Conservation (phyloP, 2,113 vertebrate species). For the Lepisosteus oculatus region DNA sequence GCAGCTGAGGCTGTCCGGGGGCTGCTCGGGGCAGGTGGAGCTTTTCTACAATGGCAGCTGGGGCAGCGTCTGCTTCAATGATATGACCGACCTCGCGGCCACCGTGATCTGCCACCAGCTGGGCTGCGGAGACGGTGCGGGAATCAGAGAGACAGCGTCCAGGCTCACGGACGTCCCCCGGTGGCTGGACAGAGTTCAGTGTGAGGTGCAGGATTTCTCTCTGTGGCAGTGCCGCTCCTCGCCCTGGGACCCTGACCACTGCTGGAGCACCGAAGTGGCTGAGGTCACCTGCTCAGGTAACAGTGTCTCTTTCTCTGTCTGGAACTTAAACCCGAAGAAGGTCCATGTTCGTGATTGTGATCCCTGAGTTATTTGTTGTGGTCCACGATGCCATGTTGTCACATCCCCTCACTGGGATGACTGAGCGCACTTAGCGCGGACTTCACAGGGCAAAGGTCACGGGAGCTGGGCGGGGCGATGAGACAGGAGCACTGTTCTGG, state of each 20-base stretch:
- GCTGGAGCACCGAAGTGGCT: accelerated
- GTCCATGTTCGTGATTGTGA: too few species aligned
- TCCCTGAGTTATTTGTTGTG: too few species aligned
- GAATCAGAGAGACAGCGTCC: background rate
- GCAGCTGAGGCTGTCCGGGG: background rate
- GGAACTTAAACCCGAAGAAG: too few species aligned
- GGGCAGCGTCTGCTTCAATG: background rate
- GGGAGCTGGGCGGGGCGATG: too few species aligned
- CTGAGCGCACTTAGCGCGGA: too few species aligned
- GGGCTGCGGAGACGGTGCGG: constrained; percentile 29
- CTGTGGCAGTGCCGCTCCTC: background rate
- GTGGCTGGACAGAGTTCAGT: background rate
- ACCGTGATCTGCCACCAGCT: background rate
- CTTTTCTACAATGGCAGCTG: background rate
- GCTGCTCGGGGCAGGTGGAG: background rate
- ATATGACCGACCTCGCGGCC: background rate
- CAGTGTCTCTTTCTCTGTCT: background rate
- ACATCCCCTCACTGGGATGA: too few species aligned
- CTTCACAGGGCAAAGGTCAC: too few species aligned
- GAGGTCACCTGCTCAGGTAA: constrained; percentile 36
- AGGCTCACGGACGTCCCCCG: background rate
- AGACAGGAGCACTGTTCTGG: too few species aligned
- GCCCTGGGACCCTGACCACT: background rate
- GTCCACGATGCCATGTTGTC: too few species aligned
- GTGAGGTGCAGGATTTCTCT: background rate